These are phyloP conservation scores for Bubo blakistoni DNA, from an alignment of 2,113 vertebrate genomes.

Conservation along the genomic window DNA sequence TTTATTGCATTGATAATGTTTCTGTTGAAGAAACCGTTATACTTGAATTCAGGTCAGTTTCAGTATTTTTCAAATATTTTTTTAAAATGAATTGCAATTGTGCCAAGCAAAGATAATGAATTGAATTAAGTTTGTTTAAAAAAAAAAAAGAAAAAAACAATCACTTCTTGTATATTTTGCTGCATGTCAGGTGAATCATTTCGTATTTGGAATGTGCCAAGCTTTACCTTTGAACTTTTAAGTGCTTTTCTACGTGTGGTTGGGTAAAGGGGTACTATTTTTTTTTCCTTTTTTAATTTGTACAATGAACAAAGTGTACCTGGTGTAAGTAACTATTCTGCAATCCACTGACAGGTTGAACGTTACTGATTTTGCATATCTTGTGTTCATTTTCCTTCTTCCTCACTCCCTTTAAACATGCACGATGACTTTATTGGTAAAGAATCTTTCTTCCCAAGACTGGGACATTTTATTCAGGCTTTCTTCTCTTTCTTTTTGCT, in stretches of 20 bases:
- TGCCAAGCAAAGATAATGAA: constrained; percentile 80
- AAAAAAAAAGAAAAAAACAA: constrained; percentile 51
- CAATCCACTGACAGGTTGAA: constrained; percentile 65
- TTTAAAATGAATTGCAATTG: constrained; percentile 83
- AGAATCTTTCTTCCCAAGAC: constrained; percentile 44
- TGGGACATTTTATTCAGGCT: constrained; percentile 25
- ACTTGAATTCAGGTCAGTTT: constrained; percentile 97
- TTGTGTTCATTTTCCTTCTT: constrained; percentile 81
- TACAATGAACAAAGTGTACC: constrained; percentile 73
- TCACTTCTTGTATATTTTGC: constrained; percentile 83
- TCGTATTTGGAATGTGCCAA: constrained; percentile 83
- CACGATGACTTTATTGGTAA: constrained; percentile 17
- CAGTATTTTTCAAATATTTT: constrained; percentile 89
- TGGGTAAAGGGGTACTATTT: constrained; percentile 70
- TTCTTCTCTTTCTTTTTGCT: constrained; percentile 31
- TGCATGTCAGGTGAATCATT: constrained; percentile 90
- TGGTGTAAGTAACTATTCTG: constrained; percentile 65
- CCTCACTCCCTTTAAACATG: constrained; percentile 37
- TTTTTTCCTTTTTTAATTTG: constrained; percentile 73
- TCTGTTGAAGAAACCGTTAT: constrained; percentile 89
- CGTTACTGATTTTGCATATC: constrained; percentile 90
- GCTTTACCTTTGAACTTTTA: constrained; percentile 81
- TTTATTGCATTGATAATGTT: constrained; percentile 88
- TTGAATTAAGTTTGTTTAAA: constrained; percentile 78
- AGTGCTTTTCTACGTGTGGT: constrained; percentile 77